A percentile compares a stretch with the other conserved stretches of the same genome.
Evolutionary conservation across 2,797 vertebrate genomes (phyloP).

Genomic region (Carapus acus): DNA sequence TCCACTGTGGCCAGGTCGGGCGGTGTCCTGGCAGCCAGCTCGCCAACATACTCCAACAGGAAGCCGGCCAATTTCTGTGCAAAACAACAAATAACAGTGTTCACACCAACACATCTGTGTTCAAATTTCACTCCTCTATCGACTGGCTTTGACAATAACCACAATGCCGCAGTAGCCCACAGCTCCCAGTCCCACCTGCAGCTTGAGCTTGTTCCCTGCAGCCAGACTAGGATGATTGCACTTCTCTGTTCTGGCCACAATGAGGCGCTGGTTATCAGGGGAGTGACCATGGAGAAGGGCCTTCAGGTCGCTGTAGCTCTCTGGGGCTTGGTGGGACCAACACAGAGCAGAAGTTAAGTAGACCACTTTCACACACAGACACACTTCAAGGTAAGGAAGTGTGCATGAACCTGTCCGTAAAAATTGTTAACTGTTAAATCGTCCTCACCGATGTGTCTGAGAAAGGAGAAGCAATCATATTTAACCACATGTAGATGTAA

Average conservation of each 20-base stretch:
- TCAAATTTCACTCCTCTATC: background rate
- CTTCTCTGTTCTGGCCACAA: slow-evolving; percentile 86
- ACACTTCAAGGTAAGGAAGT: too few relatives aligned
- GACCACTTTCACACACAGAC: too few relatives aligned
- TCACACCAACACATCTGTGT: background rate
- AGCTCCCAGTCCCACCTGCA: slow-evolving; percentile 70
- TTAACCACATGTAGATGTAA: too few relatives aligned
- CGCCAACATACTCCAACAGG: slow-evolving; percentile 87
- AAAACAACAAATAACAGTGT: background rate
- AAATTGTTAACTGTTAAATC: too few relatives aligned
- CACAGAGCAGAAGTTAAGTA: background rate
- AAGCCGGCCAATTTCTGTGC: slow-evolving; percentile 88
- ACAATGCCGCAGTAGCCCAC: too few relatives aligned
- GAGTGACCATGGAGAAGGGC: slow-evolving; percentile 74
- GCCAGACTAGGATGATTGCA: slow-evolving; percentile 90
- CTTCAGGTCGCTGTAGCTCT: slow-evolving; percentile 73
- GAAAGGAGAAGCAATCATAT: too few relatives aligned
- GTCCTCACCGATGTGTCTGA: too few relatives aligned
- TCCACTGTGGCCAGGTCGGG: slow-evolving; percentile 80
- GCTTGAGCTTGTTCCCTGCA: slow-evolving; percentile 85
- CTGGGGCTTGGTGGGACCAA: slow-evolving; percentile 72
- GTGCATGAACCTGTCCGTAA: too few relatives aligned
- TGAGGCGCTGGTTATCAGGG: slow-evolving; percentile 77
- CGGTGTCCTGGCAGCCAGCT: slow-evolving; percentile 72
- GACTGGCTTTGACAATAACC: too few relatives aligned